Evolutionary conservation across 2,113 vertebrate genomes (phyloP).

Genomic region (Caretta caretta): DNA sequence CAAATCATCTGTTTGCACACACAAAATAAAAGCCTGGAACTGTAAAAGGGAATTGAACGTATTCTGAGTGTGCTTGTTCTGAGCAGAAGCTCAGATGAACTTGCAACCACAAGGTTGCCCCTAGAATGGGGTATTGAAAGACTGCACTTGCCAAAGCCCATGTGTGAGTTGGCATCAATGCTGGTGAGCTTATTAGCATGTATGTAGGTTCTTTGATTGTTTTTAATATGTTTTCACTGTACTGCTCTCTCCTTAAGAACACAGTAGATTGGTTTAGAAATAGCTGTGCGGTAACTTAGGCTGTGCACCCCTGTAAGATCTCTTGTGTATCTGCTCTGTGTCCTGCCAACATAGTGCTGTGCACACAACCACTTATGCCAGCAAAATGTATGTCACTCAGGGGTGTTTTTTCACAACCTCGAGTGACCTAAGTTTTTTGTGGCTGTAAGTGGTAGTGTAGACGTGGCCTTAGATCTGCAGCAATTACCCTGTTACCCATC

Average conservation of each 20-base stretch:
- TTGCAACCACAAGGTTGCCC: background rate
- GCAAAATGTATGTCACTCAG: no score
- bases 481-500: background rate
- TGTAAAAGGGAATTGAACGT: background rate
- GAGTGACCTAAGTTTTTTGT: no score
- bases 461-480: background rate
- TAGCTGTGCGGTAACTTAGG: background rate
- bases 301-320: no score
- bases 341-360: no score
- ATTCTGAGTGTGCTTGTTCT: background rate
- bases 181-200: background rate
- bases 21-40: background rate
- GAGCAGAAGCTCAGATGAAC: background rate
- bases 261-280: background rate
- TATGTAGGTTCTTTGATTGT: background rate
- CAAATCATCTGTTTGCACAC: background rate
- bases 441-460: no score
- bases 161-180: background rate
- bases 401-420: no score
- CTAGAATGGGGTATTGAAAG: background rate
- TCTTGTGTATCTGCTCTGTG: no score
- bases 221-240: background rate
- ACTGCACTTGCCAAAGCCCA: background rate
- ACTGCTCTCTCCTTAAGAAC: background rate
- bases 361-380: no score